phyloP scores from a whole-genome alignment of 2,888 invertebrate species.

The Heteromyza rotundicornis region DNA sequence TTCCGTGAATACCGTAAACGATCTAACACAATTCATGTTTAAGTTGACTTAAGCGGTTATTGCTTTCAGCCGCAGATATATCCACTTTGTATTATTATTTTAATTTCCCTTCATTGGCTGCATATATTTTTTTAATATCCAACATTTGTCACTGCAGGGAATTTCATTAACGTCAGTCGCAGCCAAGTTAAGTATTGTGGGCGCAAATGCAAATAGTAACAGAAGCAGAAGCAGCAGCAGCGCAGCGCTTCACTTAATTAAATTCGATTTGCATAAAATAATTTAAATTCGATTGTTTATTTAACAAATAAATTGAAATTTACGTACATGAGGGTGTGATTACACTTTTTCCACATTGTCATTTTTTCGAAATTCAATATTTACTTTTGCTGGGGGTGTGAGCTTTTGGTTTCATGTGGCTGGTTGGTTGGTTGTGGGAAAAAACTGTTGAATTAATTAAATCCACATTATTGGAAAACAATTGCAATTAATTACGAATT shows the following conservation, averaged over 20 bases:
- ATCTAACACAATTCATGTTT: too few relatives aligned
- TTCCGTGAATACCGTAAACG: too few relatives aligned
- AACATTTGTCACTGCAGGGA: too few relatives aligned
- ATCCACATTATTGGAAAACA: constrained; percentile 5
- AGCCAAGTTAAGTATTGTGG: background rate
- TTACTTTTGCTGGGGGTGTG: background rate
- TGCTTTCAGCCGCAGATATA: too few relatives aligned
- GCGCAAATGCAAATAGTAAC: background rate
- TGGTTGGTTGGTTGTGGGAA: background rate
- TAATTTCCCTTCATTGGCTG: too few relatives aligned
- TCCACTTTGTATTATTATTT: too few relatives aligned
- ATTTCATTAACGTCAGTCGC: background rate
- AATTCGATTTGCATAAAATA: constrained; percentile 39
- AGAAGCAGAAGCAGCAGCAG: background rate
- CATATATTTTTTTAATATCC: too few relatives aligned
- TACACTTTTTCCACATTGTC: background rate
- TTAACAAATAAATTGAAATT: constrained; percentile 29
- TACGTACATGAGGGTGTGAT: constrained; percentile 7
- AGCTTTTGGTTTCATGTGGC: background rate
- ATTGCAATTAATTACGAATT: constrained; percentile 2
- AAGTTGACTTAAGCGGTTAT: too few relatives aligned
- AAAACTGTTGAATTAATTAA: constrained; percentile 10
- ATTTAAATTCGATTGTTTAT: constrained; percentile 36
- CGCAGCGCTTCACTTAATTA: constrained; percentile 32
- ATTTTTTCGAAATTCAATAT: background rate